phyloP scores from a whole-genome alignment of 2,797 vertebrate species.

The Eutrigla gurnardus region DNA sequence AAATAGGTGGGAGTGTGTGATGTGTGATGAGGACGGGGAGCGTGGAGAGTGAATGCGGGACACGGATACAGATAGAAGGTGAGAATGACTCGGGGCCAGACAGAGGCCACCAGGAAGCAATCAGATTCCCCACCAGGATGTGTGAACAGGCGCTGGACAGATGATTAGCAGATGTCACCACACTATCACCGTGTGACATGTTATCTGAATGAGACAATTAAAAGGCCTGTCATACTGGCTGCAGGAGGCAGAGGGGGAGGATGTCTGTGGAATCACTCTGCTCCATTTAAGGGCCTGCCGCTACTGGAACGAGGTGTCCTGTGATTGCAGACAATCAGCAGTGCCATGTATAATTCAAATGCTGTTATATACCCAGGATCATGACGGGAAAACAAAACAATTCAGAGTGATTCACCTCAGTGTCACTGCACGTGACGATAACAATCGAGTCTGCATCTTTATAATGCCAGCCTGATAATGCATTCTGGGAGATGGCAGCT shows the following conservation, averaged over 20 bases:
- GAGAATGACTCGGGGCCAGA: conserved; percentile 54
- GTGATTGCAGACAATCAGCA: conserved; percentile 1
- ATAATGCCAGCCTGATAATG: conserved; percentile 23
- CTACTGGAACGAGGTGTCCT: background rate
- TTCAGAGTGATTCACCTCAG: background rate
- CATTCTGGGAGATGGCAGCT: background rate
- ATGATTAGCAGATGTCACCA: conserved; percentile 68
- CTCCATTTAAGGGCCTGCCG: conserved; percentile 25
- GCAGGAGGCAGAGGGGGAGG: conserved; percentile 4
- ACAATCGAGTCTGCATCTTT: conserved; percentile 3
- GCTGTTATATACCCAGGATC: background rate
- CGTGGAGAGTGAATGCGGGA: conserved; percentile 54
- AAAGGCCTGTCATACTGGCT: conserved; percentile 42
- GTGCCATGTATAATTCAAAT: conserved; percentile 12
- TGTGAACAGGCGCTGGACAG: conserved; percentile 63
- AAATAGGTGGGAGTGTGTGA: conserved; percentile 40
- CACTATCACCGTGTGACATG: conserved; percentile 33
- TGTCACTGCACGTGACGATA: background rate
- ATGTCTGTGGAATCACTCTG: conserved; percentile 30
- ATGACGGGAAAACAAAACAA: conserved; percentile 7
- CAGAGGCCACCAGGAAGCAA: conserved; percentile 24
- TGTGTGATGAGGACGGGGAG: conserved; percentile 8
- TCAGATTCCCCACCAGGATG: conserved; percentile 31
- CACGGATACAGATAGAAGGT: conserved; percentile 48
- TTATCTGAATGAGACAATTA: conserved; percentile 63